Percentiles rank a stretch among this genome's conserved stretches.
These are phyloP conservation scores for Musca domestica DNA, from an alignment of 1,140 invertebrate genomes.

Conservation along the genomic window DNA sequence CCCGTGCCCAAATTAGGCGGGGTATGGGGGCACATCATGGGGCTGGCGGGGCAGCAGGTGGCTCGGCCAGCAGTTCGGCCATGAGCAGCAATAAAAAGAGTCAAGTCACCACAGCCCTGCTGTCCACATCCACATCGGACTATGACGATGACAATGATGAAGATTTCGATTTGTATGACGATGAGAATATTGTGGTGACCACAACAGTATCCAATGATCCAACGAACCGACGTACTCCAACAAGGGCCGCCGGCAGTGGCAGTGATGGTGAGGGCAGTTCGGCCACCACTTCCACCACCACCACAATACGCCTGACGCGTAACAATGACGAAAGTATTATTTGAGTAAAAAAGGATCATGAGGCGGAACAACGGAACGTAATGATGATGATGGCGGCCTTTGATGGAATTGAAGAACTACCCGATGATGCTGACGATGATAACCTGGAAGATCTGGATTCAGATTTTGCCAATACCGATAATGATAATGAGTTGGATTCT, in stretches of 20 bases:
- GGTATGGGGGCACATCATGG: conserved; percentile 23
- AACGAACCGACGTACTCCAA: background rate
- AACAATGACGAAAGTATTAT: conserved; percentile 53
- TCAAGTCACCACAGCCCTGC: conserved; percentile 46
- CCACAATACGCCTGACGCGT: conserved; percentile 46
- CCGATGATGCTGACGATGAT: background rate
- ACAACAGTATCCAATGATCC: conserved; percentile 34
- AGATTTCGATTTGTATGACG: conserved; percentile 51
- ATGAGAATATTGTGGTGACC: conserved; percentile 51
- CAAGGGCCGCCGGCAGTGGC: background rate
- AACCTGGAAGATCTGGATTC: background rate
- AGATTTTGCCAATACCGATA: background rate
- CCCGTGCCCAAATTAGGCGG: conserved; percentile 44
- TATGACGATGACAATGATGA: conserved; percentile 50
- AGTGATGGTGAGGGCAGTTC: conserved; percentile 22
- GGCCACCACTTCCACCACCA: conserved; percentile 40
- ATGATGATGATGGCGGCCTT: conserved; percentile 19
- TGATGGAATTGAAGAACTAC: background rate
- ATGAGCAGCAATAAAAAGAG: conserved; percentile 29
- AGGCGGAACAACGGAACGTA: background rate
- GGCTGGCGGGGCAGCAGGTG: conserved; percentile 34
- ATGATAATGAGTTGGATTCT: too few relatives aligned
- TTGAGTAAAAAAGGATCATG: conserved; percentile 33
- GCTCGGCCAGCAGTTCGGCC: conserved; percentile 32
- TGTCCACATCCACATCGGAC: conserved; percentile 39